These are phyloP conservation scores for Nasonia longicornis DNA, from an alignment of 1,140 invertebrate species.

Conservation along the genomic window DNA sequence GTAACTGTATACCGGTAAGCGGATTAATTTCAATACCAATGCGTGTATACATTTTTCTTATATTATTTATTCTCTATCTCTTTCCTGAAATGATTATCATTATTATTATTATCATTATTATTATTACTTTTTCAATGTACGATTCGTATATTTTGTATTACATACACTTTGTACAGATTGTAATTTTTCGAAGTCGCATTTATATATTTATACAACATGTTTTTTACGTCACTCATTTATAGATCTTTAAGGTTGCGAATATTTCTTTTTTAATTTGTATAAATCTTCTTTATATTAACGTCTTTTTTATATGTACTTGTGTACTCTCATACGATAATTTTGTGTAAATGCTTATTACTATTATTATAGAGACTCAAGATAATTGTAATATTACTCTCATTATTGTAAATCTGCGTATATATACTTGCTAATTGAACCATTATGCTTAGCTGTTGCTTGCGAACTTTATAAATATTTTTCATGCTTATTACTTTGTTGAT, in stretches of 20 bases:
- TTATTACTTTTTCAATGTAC: constrained; percentile 13
- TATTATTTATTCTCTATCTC: constrained; percentile 26
- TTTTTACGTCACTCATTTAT: constrained; percentile 30
- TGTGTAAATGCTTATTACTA: constrained; percentile 7
- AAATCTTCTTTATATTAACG: constrained; percentile 37
- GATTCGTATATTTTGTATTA: constrained; percentile 18
- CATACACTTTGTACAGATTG: constrained; percentile 21
- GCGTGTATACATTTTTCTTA: constrained; percentile 25
- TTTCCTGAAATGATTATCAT: neutral
- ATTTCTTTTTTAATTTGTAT: constrained; percentile 31
- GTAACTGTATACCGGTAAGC: constrained; percentile 32
- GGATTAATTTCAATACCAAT: constrained; percentile 22
- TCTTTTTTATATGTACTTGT: constrained; percentile 29
- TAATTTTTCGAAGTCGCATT: constrained; percentile 32
- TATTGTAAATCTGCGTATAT: constrained; percentile 26
- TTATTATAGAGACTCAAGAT: neutral
- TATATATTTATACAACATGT: constrained; percentile 16
- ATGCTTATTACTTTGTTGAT: constrained; percentile 19
- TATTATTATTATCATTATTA: neutral
- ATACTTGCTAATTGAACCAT: constrained; percentile 41
- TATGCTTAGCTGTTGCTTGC: constrained; percentile 54
- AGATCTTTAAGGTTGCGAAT: constrained; percentile 39
- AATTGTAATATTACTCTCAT: constrained; percentile 29
- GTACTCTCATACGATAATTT: constrained; percentile 12
- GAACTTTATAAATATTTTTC: constrained; percentile 43